Evolutionary conservation across 2,113 vertebrate genomes (phyloP), one percentile per base, ranked within the genome.

Genomic region (Aspidoscelis tigris): DNA sequence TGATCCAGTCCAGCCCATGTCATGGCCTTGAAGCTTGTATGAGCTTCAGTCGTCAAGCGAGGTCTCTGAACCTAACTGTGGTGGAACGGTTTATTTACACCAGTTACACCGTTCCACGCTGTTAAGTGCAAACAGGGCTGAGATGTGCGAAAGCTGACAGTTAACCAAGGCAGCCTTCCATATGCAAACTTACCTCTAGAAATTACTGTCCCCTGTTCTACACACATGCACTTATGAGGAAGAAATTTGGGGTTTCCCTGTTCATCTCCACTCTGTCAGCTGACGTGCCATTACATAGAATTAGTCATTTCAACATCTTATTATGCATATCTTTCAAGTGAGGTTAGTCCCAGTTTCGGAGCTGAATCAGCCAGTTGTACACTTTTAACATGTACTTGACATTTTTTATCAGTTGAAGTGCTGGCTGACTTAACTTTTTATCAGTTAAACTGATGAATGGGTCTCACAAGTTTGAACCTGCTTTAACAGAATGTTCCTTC

Each of bases 301-400:
- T 61, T 61, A 73, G 53, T 83, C 64, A 68, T 53, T 83, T 66
- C 26, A 76, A 83, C 75, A 76, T n/a, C 20, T 50, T 26, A 20
- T 47, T 76, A 6, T n/a, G 20, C 44, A 76, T n/a, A 21, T 12
- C 4, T 50, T 44, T 72, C 7, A 81, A 58, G 24, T 41, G 39
- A 58, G n/a, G 61, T 39, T 53, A 53, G 44, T 44, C 73, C 73
- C 73, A 53, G 55, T 9, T 16, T 65, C 71, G 47, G 41, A 65
- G 61, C 41, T 65, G 71, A 82, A 44, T 76, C 80, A 81, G n/a
- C 53, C 20, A 70, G 6, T 21, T 68, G 24, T 12, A n/a, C 16
- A 18, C 18, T 20, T 33, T 66, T 22, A 55, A 77, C 20, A 14
- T 12, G 39, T 43, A 4, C 9, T 21, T 53, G 26, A 33, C 47